Evolutionary conservation across 1,140 invertebrate genomes (phyloP).

Genomic region (Dinoponera quadriceps): DNA sequence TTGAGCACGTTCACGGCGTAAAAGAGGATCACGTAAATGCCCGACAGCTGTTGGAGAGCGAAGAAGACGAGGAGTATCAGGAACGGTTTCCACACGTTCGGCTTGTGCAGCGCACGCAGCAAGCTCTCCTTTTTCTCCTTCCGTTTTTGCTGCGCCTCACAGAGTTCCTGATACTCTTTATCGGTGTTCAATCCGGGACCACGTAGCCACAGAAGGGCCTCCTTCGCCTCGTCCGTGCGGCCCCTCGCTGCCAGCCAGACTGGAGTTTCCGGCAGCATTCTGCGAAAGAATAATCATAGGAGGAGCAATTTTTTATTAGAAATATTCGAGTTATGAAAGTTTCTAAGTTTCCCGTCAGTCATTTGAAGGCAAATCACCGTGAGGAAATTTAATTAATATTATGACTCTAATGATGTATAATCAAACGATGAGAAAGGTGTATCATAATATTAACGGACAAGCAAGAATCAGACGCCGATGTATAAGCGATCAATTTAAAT

Average conservation of each 20-base stretch:
- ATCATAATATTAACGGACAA: too few species aligned
- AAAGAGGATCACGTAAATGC: constrained; percentile 92
- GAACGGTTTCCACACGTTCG: constrained; percentile 88
- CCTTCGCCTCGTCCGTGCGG: constrained; percentile 87
- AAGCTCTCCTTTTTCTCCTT: constrained; percentile 59
- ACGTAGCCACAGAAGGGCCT: constrained; percentile 89
- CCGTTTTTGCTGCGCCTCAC: constrained; percentile 62
- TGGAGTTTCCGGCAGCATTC: constrained; percentile 90
- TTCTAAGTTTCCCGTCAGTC: too few species aligned
- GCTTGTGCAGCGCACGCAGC: constrained; percentile 65
- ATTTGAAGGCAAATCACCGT: too few species aligned
- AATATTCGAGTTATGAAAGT: background rate
- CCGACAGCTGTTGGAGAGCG: constrained; percentile 90
- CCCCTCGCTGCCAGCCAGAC: constrained; percentile 89
- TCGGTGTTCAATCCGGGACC: constrained; percentile 83
- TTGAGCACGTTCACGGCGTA: constrained; percentile 91
- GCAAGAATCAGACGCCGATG: too few species aligned
- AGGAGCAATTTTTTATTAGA: background rate
- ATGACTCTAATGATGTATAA: too few species aligned
- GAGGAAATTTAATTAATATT: too few species aligned
- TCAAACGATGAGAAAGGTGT: too few species aligned
- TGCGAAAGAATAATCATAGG: constrained; percentile 54
- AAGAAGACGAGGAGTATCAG: constrained; percentile 88
- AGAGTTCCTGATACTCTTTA: constrained; percentile 73
- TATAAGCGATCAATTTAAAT: too few species aligned